Conservation (phyloP, 2,113 vertebrate species). For the Crotalus viridis region DNA sequence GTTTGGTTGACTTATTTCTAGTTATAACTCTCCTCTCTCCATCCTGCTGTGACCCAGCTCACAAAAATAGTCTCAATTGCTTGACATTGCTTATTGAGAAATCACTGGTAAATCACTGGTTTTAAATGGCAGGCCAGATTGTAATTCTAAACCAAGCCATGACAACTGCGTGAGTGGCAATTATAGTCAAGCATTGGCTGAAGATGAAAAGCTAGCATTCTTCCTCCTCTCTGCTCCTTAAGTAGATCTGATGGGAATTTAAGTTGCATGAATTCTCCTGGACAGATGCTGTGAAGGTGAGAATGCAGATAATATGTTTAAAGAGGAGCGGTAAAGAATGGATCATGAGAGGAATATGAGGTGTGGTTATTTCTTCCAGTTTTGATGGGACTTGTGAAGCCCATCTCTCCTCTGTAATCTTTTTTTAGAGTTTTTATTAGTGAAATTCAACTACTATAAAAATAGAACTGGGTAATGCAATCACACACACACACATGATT, state of each 20-base stretch:
- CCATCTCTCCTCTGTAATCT: background rate
- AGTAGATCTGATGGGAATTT: background rate
- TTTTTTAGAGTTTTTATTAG: background rate
- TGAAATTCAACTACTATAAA: background rate
- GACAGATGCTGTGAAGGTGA: background rate
- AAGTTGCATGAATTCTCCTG: background rate
- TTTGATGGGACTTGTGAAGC: background rate
- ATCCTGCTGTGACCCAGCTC: constrained; percentile 7
- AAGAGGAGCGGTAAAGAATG: background rate
- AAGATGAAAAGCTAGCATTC: background rate
- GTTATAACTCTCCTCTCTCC: background rate
- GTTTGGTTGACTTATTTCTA: background rate
- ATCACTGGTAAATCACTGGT: constrained; percentile 48
- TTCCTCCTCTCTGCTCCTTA: background rate
- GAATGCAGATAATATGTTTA: background rate
- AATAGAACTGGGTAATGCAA: background rate
- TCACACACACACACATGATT: background rate
- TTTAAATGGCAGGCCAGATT: constrained; percentile 39
- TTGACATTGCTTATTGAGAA: constrained; percentile 52
- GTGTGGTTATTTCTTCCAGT: background rate
- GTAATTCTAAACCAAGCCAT: constrained; percentile 15
- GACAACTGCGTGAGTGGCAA: fast-evolving
- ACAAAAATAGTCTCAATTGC: constrained; percentile 37
- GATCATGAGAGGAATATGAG: background rate
- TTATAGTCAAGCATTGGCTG: background rate